Evolutionary conservation across 1,140 invertebrate species (phyloP).

Genomic region (Macrotrachela quadricornifera): DNA sequence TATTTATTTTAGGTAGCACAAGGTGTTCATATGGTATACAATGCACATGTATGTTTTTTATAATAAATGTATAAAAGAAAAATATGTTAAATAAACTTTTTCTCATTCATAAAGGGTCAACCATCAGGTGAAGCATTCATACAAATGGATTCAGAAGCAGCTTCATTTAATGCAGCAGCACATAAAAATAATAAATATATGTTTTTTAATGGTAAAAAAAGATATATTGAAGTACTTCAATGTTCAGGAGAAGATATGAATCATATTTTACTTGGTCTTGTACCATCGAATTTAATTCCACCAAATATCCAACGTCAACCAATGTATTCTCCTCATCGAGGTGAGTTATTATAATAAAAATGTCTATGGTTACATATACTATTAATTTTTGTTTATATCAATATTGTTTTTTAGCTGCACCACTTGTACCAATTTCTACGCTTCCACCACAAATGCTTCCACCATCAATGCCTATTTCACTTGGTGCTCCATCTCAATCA

Average conservation of each 20-base stretch:
- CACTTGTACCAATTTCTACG: too few relatives aligned
- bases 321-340: too few relatives aligned
- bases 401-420: too few relatives aligned
- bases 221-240: conserved; percentile 91
- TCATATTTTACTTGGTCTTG: conserved; percentile 52
- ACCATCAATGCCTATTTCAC: too few relatives aligned
- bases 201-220: conserved; percentile 67
- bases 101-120: conserved; percentile 48
- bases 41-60: conserved; percentile 51
- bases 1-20: conserved; percentile 41
- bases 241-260: conserved; percentile 92
- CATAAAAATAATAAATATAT: conserved; percentile 85
- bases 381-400: too few relatives aligned
- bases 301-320: too few relatives aligned
- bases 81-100: not conserved
- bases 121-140: conserved; percentile 96
- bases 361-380: too few relatives aligned
- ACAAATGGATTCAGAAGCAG: conserved; percentile 84
- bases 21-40: conserved; percentile 95
- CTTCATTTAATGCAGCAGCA: conserved; percentile 61
- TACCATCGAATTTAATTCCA: conserved; percentile 30
- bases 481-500: too few relatives aligned
- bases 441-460: too few relatives aligned
- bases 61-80: not conserved
- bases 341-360: too few relatives aligned